Conservation (phyloP, 2,113 vertebrate species). For the Centrocercus urophasianus region DNA sequence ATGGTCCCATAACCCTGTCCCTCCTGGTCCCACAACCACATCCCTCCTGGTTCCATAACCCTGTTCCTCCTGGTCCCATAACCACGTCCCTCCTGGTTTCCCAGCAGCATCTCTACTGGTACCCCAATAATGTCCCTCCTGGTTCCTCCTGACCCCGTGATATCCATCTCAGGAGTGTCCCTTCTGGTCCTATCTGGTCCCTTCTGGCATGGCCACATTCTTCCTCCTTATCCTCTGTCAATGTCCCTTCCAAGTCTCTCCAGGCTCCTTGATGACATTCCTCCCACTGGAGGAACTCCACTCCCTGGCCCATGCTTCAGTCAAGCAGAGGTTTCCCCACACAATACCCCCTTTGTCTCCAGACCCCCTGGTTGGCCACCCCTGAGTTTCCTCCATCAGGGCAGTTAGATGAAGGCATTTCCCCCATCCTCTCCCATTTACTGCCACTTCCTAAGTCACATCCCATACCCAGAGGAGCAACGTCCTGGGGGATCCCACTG, state of each 20-base stretch:
- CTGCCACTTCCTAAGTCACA: neutral
- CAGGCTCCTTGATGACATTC: neutral
- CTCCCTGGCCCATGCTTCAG: neutral
- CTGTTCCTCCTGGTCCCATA: neutral
- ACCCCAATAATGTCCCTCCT: neutral
- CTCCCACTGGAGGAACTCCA: too few relatives aligned
- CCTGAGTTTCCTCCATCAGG: neutral
- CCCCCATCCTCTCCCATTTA: neutral
- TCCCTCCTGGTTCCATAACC: too few relatives aligned
- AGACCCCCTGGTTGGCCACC: neutral
- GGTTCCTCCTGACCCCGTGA: neutral
- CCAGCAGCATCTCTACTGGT: too few relatives aligned
- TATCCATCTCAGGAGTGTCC: too few relatives aligned
- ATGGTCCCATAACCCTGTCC: neutral
- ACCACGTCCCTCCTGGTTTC: neutral
- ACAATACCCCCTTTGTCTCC: neutral
- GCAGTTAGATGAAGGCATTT: neutral
- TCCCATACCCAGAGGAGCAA: neutral
- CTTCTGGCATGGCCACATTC: neutral
- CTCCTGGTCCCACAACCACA: neutral
- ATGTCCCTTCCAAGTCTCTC: neutral
- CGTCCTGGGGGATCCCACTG: neutral
- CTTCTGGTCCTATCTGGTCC: neutral
- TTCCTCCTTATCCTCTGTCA: neutral
- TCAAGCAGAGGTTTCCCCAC: too few relatives aligned